Evolutionary conservation across 2,888 invertebrate genomes (phyloP).

Genomic region (Alloscopus bannaensis): DNA sequence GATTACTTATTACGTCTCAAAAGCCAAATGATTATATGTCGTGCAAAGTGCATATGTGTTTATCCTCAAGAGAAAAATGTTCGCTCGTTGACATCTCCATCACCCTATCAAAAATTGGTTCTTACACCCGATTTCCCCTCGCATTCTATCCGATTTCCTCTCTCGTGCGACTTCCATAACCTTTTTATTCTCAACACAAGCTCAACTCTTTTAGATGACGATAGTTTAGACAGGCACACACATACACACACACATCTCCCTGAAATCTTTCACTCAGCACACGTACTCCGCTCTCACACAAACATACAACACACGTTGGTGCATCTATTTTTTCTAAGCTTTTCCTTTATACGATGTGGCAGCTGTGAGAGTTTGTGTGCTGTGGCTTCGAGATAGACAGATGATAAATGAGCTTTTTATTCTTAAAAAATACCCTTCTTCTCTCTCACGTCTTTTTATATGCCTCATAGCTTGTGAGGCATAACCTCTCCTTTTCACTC

Average conservation of each 20-base stretch:
- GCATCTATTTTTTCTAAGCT: not conserved
- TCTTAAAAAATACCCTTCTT: slow-evolving; percentile 32
- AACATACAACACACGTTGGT: not conserved
- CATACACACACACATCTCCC: not conserved
- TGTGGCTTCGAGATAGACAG: slow-evolving; percentile 36
- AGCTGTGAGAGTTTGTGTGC: not conserved
- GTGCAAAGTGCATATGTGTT: too few species aligned
- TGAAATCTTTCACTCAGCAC: not conserved
- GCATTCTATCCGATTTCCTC: slow-evolving; percentile 30
- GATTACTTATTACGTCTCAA: not conserved
- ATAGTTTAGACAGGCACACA: too few species aligned
- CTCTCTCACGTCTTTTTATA: too few species aligned
- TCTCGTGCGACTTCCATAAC: not conserved
- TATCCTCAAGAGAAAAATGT: not conserved
- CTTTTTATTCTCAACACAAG: not conserved
- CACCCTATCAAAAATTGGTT: slow-evolving; percentile 41
- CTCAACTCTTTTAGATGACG: not conserved
- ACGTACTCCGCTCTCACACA: not conserved
- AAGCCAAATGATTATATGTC: not conserved
- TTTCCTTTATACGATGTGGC: not conserved
- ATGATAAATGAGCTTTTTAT: slow-evolving; percentile 60
- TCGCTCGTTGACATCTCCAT: slow-evolving; percentile 36
- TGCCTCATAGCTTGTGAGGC: slow-evolving; percentile 6
- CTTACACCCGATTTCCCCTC: slow-evolving; percentile 47
- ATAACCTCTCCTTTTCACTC: not conserved